Base-by-base conservation (phyloP, 2,888 invertebrate species). In the Lysandra coridon region DNA sequence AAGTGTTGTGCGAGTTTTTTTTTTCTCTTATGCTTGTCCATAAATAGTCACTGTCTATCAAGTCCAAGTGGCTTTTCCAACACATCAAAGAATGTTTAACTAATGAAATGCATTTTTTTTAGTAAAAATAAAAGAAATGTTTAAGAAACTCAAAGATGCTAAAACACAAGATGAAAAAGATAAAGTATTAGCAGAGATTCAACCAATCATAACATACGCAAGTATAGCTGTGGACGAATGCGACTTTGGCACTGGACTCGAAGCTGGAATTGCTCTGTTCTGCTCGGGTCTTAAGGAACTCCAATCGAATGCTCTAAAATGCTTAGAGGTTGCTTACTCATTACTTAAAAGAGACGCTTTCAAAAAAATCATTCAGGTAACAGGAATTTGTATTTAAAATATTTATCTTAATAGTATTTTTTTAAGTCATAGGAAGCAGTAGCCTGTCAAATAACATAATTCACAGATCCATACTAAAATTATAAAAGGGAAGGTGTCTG, bases 221-320 rank as follows among this genome's bases (percentile, higher is more conserved):
- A 97, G 96, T 88, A 98, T 98, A 88, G 99, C 99, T 0, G 96
- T 97, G 80, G 99, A 99, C 87, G 99, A 99, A 89, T 97, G 97
- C 87, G 99, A 99, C 89, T 99, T 98, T 91, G 99, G 99, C 0
- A 98, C 98, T 79, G 97, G 98, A 0, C 90, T 99, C 1, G 99
- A 99, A 89, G 93, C 98, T 62, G 99, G 98, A 0, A 96, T 98
- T 83, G 97, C 98, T 89, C 91, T 99, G 77, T 98, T 99, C 87
- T 96, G 96, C 81, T 97, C 96, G 80, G 98, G 98, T 0, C 89
- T 96, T 79, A 92, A 95, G 78, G 95, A 95, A 81, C 94, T 99
- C 30, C 97, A 98, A 87, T 90, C 94, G 4, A 95, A 96, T 73
- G 95, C 96, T 2, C 87, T 95, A 60, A 95, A 95, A 81, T 95